Evolutionary conservation across 1,140 invertebrate genomes (phyloP), one percentile per base, ranked within the genome.

Genomic region (Bombus vancouverensis): DNA sequence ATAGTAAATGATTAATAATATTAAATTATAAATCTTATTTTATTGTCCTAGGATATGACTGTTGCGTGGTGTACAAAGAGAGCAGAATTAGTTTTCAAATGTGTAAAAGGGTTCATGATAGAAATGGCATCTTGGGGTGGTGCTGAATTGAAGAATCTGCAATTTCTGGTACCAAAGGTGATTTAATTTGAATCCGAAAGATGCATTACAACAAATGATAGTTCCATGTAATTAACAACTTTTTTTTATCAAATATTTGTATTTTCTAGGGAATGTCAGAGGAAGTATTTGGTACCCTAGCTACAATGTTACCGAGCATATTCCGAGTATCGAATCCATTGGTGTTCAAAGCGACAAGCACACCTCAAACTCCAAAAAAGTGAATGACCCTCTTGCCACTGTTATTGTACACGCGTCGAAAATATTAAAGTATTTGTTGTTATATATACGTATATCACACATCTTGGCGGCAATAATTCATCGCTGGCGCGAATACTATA

Each of bases 21-120:
- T 44, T n/a, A 62, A 66, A 47, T 70, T 68, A 72, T 66, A 44
- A 70, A 34, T 71, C 53, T 78, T 83, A 78, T 87, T 85, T 90
- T 85, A 22, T 68, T 32, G 8, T 74, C 32, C 75, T 91, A 98
- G 98, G 98, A 99, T 92, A 99, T 99, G 98, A 99, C 98, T 8
- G 97, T 99, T 65, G 97, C 97, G 34, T 99, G 99, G 99, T 99
- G 99, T 94, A 96, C 98, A 89, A 98, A 98, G 93, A 95, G 99
- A 90, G 99, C 99, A 1, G 99, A 99, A 95, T 95, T 99, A 83
- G 97, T 99, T 83, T 98, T 99, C 92, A 99, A 99, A 95, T 99
- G 99, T 96, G 98, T 99, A 34, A 99, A 99, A 96, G 99, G 99
- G 1, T 99, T 99, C 94, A 99, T 99, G 98, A 99, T 99, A 94